Evolutionary conservation across 2,113 vertebrate species (phyloP).

Genomic region (Suncus etruscus): DNA sequence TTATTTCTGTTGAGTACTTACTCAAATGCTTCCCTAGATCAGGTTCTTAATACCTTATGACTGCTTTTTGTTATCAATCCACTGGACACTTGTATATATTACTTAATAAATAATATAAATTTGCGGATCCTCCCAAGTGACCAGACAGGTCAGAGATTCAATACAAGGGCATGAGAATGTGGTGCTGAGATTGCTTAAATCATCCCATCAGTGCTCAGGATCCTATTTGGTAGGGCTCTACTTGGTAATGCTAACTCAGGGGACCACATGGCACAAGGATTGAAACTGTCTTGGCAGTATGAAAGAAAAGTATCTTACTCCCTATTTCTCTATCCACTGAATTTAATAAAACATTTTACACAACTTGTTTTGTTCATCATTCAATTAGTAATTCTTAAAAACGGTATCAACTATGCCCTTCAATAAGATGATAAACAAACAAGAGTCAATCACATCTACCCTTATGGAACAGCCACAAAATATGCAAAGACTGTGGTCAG

Average conservation of each 20-base stretch:
- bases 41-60: not conserved
- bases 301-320: too few species aligned
- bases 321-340: not conserved
- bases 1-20: not conserved
- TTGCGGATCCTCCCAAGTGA: too few species aligned
- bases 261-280: too few species aligned
- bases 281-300: too few species aligned
- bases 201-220: too few species aligned
- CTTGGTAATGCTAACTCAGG: too few species aligned
- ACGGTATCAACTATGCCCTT: not conserved
- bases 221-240: too few species aligned
- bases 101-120: conserved; percentile 32
- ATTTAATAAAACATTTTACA: not conserved
- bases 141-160: too few species aligned
- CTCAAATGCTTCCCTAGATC: not conserved
- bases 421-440: not conserved
- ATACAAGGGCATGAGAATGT: too few species aligned
- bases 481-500: not conserved
- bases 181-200: too few species aligned
- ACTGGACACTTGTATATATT: not conserved
- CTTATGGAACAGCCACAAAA: not conserved
- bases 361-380: not conserved
- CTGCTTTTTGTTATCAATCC: not conserved
- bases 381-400: conserved; percentile 15
- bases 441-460: not conserved